A percentile compares a stretch with the other conserved stretches of the same genome.
phyloP scores from a whole-genome alignment of 2,797 vertebrate genomes.

The Erethizon dorsatum region DNA sequence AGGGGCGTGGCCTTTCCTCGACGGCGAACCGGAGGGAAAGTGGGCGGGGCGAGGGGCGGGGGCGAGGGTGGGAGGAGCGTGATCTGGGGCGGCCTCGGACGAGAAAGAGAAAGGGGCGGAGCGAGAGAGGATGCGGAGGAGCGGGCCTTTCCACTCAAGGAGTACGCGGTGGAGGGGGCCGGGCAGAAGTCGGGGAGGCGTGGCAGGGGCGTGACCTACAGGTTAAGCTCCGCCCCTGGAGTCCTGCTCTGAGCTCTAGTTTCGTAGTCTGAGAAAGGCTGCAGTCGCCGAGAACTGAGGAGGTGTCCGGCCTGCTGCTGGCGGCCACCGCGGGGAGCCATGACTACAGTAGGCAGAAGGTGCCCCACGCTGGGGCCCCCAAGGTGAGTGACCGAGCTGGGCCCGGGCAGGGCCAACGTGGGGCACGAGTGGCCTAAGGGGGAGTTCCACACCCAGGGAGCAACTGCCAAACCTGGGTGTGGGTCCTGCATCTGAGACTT shows the following conservation, averaged over 20 bases:
- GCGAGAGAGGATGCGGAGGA: not conserved
- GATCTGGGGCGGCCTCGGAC: not conserved
- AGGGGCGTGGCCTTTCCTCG: not conserved
- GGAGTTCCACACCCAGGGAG: not conserved
- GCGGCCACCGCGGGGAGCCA: constrained; percentile 66
- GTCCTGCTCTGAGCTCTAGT: constrained; percentile 77
- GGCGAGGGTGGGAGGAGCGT: not conserved
- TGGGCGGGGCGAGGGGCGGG: not conserved
- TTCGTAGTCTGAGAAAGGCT: constrained; percentile 64
- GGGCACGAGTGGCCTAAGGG: not conserved
- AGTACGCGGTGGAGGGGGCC: constrained; percentile 45
- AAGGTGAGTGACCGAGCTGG: constrained; percentile 86
- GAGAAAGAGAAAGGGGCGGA: not conserved
- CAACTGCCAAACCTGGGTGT: not conserved
- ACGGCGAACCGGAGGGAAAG: constrained; percentile 6
- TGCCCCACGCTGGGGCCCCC: constrained; percentile 83
- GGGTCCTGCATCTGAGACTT: constrained; percentile 25
- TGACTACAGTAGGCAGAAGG: constrained; percentile 89
- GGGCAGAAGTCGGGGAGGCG: constrained; percentile 42
- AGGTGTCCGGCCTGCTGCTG: constrained; percentile 23
- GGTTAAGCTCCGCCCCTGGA: constrained; percentile 73
- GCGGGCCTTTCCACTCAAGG: not conserved
- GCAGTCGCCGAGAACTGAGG: constrained; percentile 15
- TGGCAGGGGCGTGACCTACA: not conserved
- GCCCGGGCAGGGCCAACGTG: not conserved